Conservation (phyloP, 1,140 invertebrate genomes). For the Dendroctonus valens region DNA sequence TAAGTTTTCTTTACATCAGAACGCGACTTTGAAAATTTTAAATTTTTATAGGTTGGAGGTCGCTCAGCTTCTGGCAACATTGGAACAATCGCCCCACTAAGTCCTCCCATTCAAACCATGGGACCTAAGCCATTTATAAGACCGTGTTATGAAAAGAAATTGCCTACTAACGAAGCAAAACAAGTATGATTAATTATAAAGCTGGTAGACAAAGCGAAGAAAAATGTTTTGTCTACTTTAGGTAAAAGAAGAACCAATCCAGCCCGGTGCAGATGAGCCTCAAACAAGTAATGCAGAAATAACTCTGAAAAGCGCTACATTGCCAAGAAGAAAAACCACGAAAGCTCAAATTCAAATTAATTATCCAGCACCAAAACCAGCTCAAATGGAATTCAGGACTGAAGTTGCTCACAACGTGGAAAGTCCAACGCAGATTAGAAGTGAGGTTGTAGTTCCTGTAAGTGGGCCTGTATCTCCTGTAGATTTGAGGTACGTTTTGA, state of each 20-base stretch:
- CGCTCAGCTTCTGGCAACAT: conserved; percentile 55
- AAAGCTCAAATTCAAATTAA: conserved; percentile 65
- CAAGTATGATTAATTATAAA: conserved; percentile 12
- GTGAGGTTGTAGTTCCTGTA: conserved; percentile 61
- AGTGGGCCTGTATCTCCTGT: conserved; percentile 42
- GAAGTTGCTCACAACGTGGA: conserved; percentile 62
- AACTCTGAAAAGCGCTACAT: conserved; percentile 64
- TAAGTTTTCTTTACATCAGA: not conserved
- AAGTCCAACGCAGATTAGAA: conserved; percentile 53
- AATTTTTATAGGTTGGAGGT: conserved; percentile 39
- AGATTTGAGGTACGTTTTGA: too few relatives aligned
- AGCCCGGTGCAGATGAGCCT: conserved; percentile 50
- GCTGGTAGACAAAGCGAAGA: not conserved
- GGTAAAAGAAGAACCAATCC: conserved; percentile 28
- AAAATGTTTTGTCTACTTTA: conserved; percentile 13
- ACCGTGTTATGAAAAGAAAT: conserved; percentile 34
- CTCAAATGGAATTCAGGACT: conserved; percentile 55
- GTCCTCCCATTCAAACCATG: conserved; percentile 37
- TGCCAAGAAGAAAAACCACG: conserved; percentile 62
- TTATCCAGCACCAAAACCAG: conserved; percentile 52
- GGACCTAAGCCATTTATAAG: conserved; percentile 42
- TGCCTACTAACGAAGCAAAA: conserved; percentile 25
- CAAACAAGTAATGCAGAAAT: conserved; percentile 62
- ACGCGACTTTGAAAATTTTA: not conserved
- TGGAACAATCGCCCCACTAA: conserved; percentile 43